Percentiles rank a stretch among this genome's conserved stretches.
Conservation (phyloP, 2,888 invertebrate species). For the Aleiodes alternator region DNA sequence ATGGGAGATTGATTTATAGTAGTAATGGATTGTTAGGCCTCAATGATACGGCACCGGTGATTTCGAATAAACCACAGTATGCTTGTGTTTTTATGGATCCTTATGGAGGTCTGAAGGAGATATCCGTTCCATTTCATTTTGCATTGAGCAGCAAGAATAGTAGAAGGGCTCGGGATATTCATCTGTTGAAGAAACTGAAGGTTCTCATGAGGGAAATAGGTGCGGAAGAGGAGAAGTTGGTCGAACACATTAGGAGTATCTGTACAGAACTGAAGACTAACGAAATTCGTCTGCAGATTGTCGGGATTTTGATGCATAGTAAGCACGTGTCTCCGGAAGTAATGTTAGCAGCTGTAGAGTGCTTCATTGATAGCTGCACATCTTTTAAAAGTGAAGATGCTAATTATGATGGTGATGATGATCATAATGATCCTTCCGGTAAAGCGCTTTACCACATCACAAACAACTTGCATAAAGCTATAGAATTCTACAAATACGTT, state of each 20-base stretch:
- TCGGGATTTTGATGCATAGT: slow-evolving; percentile 83
- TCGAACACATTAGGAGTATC: slow-evolving; percentile 78
- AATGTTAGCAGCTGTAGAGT: slow-evolving; percentile 77
- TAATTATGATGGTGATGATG: slow-evolving; percentile 55
- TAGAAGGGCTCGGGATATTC: slow-evolving; percentile 90
- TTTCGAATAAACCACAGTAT: slow-evolving; percentile 79
- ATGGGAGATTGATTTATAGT: slow-evolving; percentile 86
- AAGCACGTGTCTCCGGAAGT: slow-evolving; percentile 81
- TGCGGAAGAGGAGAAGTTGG: slow-evolving; percentile 76
- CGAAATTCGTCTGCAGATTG: slow-evolving; percentile 83
- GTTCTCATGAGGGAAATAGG: slow-evolving; percentile 80
- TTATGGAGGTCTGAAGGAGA: slow-evolving; percentile 87
- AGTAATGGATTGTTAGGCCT: slow-evolving; percentile 89
- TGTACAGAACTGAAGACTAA: slow-evolving; percentile 83
- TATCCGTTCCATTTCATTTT: slow-evolving; percentile 93
- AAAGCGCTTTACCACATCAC: slow-evolving; percentile 64
- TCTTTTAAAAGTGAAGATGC: slow-evolving; percentile 65
- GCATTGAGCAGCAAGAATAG: slow-evolving; percentile 92
- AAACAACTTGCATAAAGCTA: slow-evolving; percentile 62
- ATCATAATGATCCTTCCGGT: slow-evolving; percentile 63
- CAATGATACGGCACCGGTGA: slow-evolving; percentile 74
- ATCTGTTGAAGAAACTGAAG: slow-evolving; percentile 87
- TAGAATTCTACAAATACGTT: slow-evolving; percentile 69
- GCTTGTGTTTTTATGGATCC: slow-evolving; percentile 90
- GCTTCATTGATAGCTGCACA: slow-evolving; percentile 73